Conservation (phyloP, 2,797 vertebrate genomes). For the Diceros bicornis region DNA sequence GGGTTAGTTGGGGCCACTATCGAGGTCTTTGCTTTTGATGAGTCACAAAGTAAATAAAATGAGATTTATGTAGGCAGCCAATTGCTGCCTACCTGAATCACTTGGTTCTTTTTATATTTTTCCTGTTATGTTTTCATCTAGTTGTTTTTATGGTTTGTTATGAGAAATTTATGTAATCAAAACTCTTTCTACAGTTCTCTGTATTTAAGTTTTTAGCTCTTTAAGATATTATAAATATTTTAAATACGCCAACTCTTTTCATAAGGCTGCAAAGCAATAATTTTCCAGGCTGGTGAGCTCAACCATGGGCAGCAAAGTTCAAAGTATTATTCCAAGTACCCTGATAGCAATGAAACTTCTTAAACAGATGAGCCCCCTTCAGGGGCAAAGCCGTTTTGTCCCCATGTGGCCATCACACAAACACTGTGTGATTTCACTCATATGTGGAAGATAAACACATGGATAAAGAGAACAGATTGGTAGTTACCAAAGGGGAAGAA, state of each 20-base stretch:
- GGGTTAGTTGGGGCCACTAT: not conserved
- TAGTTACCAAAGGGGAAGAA: no score
- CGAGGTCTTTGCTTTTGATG: constrained; percentile 44
- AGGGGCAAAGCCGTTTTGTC: not conserved
- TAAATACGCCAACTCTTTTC: not conserved
- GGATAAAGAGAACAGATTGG: no score
- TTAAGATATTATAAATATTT: constrained; percentile 19
- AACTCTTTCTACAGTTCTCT: not conserved
- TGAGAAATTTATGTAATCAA: not conserved
- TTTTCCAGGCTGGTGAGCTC: not conserved
- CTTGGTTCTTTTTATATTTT: constrained; percentile 31
- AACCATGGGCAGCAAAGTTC: not conserved
- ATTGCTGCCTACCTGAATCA: not conserved
- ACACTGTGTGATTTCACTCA: no score
- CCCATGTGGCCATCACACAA: not conserved
- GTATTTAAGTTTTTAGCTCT: constrained; percentile 45
- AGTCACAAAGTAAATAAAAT: constrained; percentile 74
- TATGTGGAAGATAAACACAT: no score
- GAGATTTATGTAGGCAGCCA: constrained; percentile 37
- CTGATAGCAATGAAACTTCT: not conserved
- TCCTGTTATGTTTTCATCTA: not conserved
- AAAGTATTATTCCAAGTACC: not conserved
- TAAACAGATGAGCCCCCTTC: not conserved
- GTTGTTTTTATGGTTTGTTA: constrained; percentile 33
- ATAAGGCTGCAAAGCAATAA: not conserved